Conservation (phyloP, 1,140 invertebrate species). For the Spodoptera litura region DNA sequence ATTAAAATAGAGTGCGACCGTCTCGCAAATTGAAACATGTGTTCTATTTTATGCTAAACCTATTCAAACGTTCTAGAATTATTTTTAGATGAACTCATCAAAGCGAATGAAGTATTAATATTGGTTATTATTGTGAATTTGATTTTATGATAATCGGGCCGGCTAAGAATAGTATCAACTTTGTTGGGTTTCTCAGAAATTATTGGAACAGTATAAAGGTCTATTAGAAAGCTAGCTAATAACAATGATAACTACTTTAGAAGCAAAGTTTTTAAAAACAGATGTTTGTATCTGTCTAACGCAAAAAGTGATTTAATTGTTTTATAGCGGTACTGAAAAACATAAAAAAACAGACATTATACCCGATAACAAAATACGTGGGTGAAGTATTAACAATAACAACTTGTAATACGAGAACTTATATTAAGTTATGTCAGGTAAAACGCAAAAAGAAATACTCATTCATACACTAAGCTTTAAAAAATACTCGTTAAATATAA, state of each 20-base stretch:
- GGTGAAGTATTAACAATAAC: neutral
- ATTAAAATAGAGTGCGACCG: slow-evolving; percentile 5
- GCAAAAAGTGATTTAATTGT: too few species aligned
- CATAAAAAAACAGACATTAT: too few species aligned
- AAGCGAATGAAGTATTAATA: slow-evolving; percentile 5
- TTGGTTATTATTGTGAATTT: slow-evolving; percentile 13
- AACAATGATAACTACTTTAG: neutral
- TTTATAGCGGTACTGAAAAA: too few species aligned
- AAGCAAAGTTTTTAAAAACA: too few species aligned
- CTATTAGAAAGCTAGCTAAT: neutral
- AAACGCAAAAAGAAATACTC: neutral
- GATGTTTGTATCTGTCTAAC: too few species aligned
- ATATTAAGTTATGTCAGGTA: neutral
- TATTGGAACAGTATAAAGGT: neutral
- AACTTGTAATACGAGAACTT: neutral
- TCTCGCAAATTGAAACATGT: slow-evolving; percentile 15
- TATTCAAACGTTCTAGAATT: neutral
- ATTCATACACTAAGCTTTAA: neutral
- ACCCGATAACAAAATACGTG: neutral
- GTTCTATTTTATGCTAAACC: neutral
- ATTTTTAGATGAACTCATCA: slow-evolving; percentile 11
- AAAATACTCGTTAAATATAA: neutral
- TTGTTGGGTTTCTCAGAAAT: slow-evolving; percentile 15
- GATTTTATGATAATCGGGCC: neutral
- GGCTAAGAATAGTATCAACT: slow-evolving; percentile 6